Evolutionary conservation across 2,113 vertebrate genomes (phyloP).

Genomic region (Macaca mulatta): DNA sequence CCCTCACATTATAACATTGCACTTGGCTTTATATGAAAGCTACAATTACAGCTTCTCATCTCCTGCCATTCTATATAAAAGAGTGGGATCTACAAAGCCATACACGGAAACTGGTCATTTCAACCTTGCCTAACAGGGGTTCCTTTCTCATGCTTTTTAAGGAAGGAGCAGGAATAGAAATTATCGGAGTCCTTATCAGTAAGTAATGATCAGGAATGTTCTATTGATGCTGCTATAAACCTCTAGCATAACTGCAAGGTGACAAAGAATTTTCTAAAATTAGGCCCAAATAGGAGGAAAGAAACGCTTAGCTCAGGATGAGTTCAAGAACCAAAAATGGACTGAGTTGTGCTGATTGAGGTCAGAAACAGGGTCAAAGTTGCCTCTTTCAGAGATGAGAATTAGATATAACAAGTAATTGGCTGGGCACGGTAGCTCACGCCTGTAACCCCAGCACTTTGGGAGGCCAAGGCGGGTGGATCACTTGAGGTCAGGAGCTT

Average conservation of each 20-base stretch:
- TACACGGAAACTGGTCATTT: neutral
- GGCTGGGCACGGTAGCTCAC: too few species aligned
- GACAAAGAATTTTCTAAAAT: constrained; percentile 39
- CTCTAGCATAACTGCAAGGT: neutral
- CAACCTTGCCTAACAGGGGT: neutral
- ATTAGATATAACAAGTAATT: neutral
- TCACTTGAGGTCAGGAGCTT: too few species aligned
- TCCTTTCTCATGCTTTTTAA: neutral
- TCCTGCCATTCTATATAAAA: neutral
- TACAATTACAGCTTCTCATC: neutral
- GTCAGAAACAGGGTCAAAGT: neutral
- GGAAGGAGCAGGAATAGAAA: neutral
- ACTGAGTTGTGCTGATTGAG: neutral
- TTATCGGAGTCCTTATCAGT: neutral
- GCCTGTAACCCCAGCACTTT: too few species aligned
- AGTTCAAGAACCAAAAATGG: neutral
- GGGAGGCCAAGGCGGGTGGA: too few species aligned
- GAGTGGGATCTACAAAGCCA: neutral
- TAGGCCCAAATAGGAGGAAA: neutral
- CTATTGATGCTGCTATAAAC: neutral
- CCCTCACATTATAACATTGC: neutral
- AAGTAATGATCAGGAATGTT: neutral
- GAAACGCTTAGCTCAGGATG: neutral
- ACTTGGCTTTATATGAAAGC: neutral
- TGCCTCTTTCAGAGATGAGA: constrained; percentile 10